These are phyloP conservation scores for Siphlonurus alternatus DNA, from an alignment of 2,888 invertebrate genomes.

Conservation along the genomic window DNA sequence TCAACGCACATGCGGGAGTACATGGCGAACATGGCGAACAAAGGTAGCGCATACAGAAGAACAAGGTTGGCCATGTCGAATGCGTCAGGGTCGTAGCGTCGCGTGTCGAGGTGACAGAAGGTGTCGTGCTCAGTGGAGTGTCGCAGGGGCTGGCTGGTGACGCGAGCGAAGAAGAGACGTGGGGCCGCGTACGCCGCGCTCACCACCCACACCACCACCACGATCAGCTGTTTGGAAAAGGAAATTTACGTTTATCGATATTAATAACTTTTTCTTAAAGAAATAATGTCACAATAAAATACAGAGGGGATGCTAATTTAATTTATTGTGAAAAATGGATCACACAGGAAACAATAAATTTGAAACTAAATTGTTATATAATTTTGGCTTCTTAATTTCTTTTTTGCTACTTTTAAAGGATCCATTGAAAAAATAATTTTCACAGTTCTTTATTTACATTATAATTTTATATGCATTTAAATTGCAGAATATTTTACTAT, in stretches of 20 bases:
- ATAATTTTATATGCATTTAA: too few species aligned
- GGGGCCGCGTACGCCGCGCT: constrained; percentile 71
- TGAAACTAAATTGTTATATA: too few species aligned
- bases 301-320: too few species aligned
- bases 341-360: too few species aligned
- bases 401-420: too few species aligned
- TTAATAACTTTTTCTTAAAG: too few species aligned
- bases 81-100: constrained; percentile 59
- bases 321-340: too few species aligned
- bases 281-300: too few species aligned
- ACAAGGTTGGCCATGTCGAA: constrained; percentile 70
- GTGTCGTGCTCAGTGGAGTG: constrained; percentile 43
- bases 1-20: constrained; percentile 73
- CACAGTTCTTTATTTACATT: too few species aligned
- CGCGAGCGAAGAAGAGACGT: constrained; percentile 67
- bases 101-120: constrained; percentile 55
- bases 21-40: constrained; percentile 56
- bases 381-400: too few species aligned
- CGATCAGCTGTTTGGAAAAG: constrained; percentile 42
- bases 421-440: too few species aligned
- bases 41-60: constrained; percentile 63
- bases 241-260: background rate
- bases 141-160: constrained; percentile 42
- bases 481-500: too few species aligned
- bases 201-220: constrained; percentile 63